Percentiles rank a stretch among this genome's conserved stretches.
phyloP scores from a whole-genome alignment of 1,140 invertebrate genomes.

The Drosophila subpulchrella region DNA sequence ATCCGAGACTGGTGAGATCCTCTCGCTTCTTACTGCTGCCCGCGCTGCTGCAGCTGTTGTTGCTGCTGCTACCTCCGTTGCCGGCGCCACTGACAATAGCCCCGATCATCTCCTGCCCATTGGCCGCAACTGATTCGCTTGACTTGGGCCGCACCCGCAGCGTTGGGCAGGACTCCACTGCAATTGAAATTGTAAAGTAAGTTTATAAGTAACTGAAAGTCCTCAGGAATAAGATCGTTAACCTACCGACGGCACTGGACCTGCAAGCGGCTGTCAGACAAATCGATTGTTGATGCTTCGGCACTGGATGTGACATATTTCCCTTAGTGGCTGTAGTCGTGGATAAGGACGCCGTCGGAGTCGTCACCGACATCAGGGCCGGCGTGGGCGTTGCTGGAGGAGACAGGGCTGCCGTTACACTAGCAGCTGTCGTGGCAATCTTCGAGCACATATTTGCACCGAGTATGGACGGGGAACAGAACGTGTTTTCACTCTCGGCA shows the following conservation, averaged over 20 bases:
- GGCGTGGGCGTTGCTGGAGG: conserved; percentile 57
- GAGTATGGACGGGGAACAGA: conserved; percentile 84
- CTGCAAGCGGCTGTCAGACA: background rate
- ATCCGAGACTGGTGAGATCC: conserved; percentile 91
- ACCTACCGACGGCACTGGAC: conserved; percentile 43
- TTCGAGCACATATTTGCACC: conserved; percentile 84
- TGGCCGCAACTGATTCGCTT: conserved; percentile 55
- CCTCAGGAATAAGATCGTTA: background rate
- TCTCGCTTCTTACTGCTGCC: conserved; percentile 86
- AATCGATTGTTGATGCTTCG: conserved; percentile 22
- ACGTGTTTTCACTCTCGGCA: conserved; percentile 87
- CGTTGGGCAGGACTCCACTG: conserved; percentile 74
- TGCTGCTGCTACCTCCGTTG: conserved; percentile 47
- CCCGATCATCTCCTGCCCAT: conserved; percentile 46
- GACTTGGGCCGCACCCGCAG: conserved; percentile 72
- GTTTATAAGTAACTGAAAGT: background rate
- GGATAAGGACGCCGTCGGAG: conserved; percentile 27
- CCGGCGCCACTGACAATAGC: conserved; percentile 23
- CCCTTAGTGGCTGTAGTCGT: background rate
- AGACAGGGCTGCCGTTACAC: conserved; percentile 73
- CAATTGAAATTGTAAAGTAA: background rate
- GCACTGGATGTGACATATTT: background rate
- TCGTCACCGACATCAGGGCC: conserved; percentile 45
- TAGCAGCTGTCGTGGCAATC: conserved; percentile 77
- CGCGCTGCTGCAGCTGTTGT: conserved; percentile 58